These are phyloP conservation scores for Botrylloides violaceus DNA, from an alignment of 23 tunicate genomes.

Conservation along the genomic window DNA sequence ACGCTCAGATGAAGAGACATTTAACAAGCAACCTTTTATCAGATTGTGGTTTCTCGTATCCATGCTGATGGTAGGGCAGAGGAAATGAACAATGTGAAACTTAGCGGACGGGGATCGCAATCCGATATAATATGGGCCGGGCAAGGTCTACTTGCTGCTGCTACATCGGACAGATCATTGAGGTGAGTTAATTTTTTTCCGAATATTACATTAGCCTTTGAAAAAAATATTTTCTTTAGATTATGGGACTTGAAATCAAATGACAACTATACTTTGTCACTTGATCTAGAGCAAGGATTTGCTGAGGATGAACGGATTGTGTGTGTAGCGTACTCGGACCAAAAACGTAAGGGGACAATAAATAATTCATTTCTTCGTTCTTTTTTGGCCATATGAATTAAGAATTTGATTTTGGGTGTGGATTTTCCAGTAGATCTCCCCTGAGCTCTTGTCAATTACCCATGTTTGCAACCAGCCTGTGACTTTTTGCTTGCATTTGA, in stretches of 20 bases:
- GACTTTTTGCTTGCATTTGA: no score
- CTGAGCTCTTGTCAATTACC: no score
- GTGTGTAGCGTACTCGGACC: constrained; percentile 36
- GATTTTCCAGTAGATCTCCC: no score
- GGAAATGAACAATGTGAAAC: constrained; percentile 44
- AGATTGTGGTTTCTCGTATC: constrained; percentile 52
- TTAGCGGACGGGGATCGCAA: constrained; percentile 51
- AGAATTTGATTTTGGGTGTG: no score
- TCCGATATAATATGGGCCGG: constrained; percentile 63
- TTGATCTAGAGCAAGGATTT: constrained; percentile 41
- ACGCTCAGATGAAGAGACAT: no score
- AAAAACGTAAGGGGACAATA: constrained; percentile 51
- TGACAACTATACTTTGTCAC: constrained; percentile 57
- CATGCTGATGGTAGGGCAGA: constrained; percentile 45
- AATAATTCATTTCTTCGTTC: no score
- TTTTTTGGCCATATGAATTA: no score
- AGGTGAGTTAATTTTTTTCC: constrained; percentile 22
- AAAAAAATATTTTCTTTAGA: constrained; percentile 11
- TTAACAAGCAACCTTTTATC: no score
- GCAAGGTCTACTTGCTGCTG: constrained; percentile 47
- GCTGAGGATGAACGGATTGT: constrained; percentile 32
- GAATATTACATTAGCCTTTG: not conserved
- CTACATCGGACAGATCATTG: constrained; percentile 62
- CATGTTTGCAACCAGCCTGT: no score
- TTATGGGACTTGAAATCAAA: constrained; percentile 60